These are phyloP conservation scores for Xestia c-nigrum DNA, from an alignment of 2,888 invertebrate species.

Conservation along the genomic window DNA sequence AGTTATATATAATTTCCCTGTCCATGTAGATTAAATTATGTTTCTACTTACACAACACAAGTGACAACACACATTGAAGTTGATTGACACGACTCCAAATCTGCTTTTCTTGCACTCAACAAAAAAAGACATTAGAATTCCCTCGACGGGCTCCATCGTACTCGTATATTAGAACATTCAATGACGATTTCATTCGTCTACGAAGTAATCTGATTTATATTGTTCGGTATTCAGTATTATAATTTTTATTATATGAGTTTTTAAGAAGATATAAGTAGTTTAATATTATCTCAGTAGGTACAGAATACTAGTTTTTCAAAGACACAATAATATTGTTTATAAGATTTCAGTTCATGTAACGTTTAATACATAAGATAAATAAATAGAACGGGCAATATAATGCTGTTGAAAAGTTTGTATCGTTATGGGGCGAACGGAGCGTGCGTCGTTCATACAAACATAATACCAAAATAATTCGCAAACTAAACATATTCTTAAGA, in stretches of 20 bases:
- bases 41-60: neutral
- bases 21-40: neutral
- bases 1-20: neutral
- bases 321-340: neutral
- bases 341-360: neutral
- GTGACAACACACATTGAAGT: neutral
- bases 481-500: too few relatives aligned
- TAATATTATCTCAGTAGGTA: neutral
- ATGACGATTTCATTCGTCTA: slow-evolving; percentile 51
- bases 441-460: too few relatives aligned
- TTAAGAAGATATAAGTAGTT: neutral
- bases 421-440: too few relatives aligned
- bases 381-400: neutral
- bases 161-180: slow-evolving; percentile 31
- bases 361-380: neutral
- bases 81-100: slow-evolving; percentile 52
- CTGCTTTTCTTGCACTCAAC: slow-evolving; percentile 39
- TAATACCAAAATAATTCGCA: too few relatives aligned
- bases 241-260: slow-evolving; percentile 18
- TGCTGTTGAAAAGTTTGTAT: too few relatives aligned
- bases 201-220: slow-evolving; percentile 46
- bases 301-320: neutral
- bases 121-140: slow-evolving; percentile 64
- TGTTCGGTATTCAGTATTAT: slow-evolving; percentile 6
- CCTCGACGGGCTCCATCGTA: slow-evolving; percentile 17